Conservation (phyloP, 2,888 invertebrate genomes). For the Saturnia japonica region DNA sequence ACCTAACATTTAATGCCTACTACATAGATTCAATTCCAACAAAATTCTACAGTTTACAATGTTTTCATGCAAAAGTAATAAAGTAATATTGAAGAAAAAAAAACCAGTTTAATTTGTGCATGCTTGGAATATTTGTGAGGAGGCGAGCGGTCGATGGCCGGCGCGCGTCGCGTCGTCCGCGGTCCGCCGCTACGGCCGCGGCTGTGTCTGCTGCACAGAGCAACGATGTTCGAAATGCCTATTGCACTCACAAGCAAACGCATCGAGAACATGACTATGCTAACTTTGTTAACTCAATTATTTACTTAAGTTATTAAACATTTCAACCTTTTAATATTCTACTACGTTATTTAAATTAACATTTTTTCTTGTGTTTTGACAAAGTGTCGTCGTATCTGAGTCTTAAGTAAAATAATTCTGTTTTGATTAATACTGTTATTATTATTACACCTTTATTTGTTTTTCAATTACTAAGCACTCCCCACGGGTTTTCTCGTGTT, state of each 20-base stretch:
- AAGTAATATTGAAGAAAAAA: constrained; percentile 63
- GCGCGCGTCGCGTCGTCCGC: constrained; percentile 36
- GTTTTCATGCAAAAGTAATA: constrained; percentile 73
- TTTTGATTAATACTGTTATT: too few species aligned
- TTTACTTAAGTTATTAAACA: neutral
- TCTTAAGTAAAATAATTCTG: neutral
- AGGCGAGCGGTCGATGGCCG: constrained; percentile 77
- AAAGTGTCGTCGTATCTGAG: neutral
- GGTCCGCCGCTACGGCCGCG: too few species aligned
- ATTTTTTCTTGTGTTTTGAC: neutral
- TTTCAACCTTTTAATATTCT: neutral
- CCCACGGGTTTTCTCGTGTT: too few species aligned
- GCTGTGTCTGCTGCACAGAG: constrained; percentile 26
- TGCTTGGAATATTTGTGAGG: constrained; percentile 79
- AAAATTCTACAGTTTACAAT: constrained; percentile 53
- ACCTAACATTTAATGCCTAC: neutral
- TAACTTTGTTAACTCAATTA: neutral
- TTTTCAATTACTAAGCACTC: too few species aligned
- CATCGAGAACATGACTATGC: constrained; percentile 25
- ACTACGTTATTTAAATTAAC: neutral
- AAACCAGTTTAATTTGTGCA: constrained; percentile 81
- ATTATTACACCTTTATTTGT: too few species aligned
- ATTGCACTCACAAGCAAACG: constrained; percentile 24
- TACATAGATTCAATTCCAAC: neutral
- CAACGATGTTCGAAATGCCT: constrained; percentile 11